Conservation (phyloP, 2,797 vertebrate species). For the Astyanax mexicanus region DNA sequence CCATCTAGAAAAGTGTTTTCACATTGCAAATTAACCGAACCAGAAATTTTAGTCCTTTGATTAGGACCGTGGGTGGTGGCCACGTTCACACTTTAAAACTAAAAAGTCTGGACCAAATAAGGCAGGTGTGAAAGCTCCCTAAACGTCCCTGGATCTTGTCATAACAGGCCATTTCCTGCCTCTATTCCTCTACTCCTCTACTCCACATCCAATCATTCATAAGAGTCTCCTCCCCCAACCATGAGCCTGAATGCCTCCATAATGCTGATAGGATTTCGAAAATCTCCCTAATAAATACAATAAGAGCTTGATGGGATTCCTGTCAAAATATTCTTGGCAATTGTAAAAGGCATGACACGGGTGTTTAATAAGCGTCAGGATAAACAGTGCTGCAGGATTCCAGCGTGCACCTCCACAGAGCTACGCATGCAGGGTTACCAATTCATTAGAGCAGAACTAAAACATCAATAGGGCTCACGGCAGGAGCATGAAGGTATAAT, state of each 20-base stretch:
- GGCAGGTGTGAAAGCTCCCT: no score
- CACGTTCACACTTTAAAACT: no score
- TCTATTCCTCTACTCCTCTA: not conserved
- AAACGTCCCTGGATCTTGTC: no score
- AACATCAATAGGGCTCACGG: conserved; percentile 12
- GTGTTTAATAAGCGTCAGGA: conserved; percentile 7
- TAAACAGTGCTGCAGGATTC: not conserved
- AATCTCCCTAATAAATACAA: conserved; percentile 13
- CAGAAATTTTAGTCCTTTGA: no score
- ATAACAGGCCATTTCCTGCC: no score
- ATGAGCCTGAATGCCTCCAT: not conserved
- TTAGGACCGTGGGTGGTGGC: no score
- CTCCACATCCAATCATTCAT: not conserved
- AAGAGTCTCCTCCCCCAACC: conserved; percentile 1
- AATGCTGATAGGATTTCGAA: conserved; percentile 7
- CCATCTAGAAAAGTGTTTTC: no score
- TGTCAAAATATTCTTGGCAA: conserved; percentile 12
- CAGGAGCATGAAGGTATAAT: conserved; percentile 7
- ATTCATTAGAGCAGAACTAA: conserved; percentile 25
- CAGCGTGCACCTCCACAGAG: not conserved
- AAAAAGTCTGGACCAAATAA: no score
- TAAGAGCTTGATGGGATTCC: conserved; percentile 15
- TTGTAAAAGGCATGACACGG: not conserved
- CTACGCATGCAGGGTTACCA: conserved; percentile 15
- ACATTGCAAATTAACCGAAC: no score